Percentiles rank a stretch among this genome's conserved stretches.
Conservation (phyloP, 2,797 vertebrate species). For the Malurus splendens region DNA sequence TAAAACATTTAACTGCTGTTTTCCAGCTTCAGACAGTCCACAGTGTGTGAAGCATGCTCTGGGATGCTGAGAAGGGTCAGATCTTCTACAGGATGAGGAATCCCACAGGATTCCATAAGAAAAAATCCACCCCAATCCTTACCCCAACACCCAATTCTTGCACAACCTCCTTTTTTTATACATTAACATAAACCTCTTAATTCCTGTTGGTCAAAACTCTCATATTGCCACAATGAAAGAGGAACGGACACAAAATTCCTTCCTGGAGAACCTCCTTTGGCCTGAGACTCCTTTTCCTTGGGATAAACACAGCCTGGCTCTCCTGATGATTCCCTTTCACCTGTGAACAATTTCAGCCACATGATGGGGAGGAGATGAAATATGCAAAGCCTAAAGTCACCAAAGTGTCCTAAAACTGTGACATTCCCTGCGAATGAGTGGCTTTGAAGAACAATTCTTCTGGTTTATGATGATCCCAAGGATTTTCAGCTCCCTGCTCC, state of each 20-base stretch:
- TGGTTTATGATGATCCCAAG: neutral
- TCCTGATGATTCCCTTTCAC: neutral
- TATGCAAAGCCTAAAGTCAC: neutral
- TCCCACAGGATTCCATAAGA: neutral
- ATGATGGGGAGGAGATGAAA: neutral
- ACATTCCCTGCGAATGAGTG: neutral
- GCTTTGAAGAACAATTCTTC: neutral
- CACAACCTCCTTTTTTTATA: fast-evolving
- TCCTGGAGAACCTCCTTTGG: neutral
- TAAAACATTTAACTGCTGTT: fast-evolving
- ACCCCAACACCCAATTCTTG: no score
- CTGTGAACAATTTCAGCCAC: neutral
- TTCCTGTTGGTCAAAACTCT: neutral
- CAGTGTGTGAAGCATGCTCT: neutral
- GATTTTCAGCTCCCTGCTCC: neutral
- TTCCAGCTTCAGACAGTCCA: neutral
- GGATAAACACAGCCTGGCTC: neutral
- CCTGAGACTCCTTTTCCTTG: neutral
- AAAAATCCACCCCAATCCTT: neutral
- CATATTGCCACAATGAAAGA: neutral
- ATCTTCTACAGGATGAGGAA: neutral
- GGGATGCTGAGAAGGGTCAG: neutral
- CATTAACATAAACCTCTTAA: no score
- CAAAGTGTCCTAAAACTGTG: neutral
- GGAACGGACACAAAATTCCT: neutral